Evolutionary conservation across 2,888 invertebrate species (phyloP).

Genomic region (Orthosia gracilis): DNA sequence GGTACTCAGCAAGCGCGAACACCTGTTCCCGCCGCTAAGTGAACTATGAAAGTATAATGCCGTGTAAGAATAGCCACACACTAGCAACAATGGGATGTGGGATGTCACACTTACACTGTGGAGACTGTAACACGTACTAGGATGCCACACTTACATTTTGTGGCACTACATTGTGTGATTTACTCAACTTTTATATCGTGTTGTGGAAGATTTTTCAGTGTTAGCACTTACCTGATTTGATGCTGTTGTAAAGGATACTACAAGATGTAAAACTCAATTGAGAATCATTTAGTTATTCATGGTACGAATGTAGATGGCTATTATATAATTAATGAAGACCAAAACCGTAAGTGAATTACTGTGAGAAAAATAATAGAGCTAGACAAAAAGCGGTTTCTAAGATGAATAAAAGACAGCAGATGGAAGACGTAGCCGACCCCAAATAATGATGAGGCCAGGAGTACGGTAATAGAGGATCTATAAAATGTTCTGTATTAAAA

Average conservation of each 20-base stretch:
- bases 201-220: slow-evolving; percentile 29
- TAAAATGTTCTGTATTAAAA: not conserved
- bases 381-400: not conserved
- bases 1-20: slow-evolving; percentile 30
- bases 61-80: slow-evolving; percentile 33
- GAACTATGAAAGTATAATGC: slow-evolving; percentile 63
- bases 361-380: not conserved
- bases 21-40: slow-evolving; percentile 57
- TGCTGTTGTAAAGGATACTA: not conserved
- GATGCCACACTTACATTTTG: not conserved
- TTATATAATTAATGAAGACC: not conserved
- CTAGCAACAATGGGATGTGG: not conserved
- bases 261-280: not conserved
- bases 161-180: not conserved
- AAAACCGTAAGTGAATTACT: not conserved
- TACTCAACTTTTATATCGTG: slow-evolving; percentile 10
- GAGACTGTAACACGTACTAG: not conserved
- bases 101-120: slow-evolving; percentile 14
- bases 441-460: not conserved
- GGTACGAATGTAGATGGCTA: not conserved
- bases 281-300: not conserved
- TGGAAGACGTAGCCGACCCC: not conserved
- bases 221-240: slow-evolving; percentile 1
- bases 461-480: too few species aligned
- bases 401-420: not conserved